phyloP scores from a whole-genome alignment of 2,797 vertebrate species.

The Neosalanx taihuensis region DNA sequence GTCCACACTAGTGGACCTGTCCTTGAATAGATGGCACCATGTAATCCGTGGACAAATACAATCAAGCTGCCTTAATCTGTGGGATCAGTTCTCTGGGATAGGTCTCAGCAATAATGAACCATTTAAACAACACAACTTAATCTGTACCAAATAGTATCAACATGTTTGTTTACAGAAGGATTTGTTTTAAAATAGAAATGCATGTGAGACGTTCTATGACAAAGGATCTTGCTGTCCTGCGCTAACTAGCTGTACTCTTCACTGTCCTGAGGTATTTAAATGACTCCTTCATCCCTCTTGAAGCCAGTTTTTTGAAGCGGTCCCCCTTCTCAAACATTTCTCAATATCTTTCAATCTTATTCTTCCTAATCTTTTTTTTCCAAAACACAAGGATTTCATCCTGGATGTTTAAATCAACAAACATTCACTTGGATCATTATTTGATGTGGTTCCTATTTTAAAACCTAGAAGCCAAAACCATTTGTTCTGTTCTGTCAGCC shows the following conservation, averaged over 20 bases:
- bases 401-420: too few species aligned
- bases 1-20: constrained; percentile 18
- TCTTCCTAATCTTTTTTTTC: too few species aligned
- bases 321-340: too few species aligned
- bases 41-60: constrained; percentile 54
- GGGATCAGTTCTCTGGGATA: constrained; percentile 40
- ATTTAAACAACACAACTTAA: constrained; percentile 47
- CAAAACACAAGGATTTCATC: too few species aligned
- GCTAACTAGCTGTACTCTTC: not conserved
- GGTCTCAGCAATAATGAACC: constrained; percentile 49
- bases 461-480: not conserved
- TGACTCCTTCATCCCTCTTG: not conserved
- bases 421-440: not conserved
- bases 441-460: not conserved
- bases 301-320: not conserved
- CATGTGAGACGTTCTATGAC: not conserved
- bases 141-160: constrained; percentile 28
- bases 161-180: constrained; percentile 21
- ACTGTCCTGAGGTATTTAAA: not conserved
- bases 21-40: constrained; percentile 36
- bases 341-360: too few species aligned
- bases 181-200: constrained; percentile 17
- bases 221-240: not conserved
- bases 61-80: constrained; percentile 47
- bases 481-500: not conserved